Conservation (phyloP, 1,140 invertebrate species). For the Zaprionus tsacasi region DNA sequence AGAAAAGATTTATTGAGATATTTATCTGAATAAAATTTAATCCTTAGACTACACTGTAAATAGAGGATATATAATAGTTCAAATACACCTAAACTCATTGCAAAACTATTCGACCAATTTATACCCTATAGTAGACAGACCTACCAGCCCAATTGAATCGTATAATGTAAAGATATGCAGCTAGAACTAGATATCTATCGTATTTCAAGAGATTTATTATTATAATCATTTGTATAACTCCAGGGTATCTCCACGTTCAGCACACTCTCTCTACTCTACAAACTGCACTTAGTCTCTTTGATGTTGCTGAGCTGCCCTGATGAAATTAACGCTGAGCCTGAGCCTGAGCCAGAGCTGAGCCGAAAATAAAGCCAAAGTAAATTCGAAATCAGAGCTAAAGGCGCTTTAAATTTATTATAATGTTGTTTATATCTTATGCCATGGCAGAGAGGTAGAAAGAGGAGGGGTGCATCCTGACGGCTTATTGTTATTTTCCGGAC, state of each 20-base stretch:
- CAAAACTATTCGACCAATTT: too few species aligned
- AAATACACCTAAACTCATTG: too few species aligned
- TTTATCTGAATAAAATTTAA: too few species aligned
- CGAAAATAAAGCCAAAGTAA: slow-evolving; percentile 4
- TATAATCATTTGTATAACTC: too few species aligned
- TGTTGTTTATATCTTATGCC: slow-evolving; percentile 54
- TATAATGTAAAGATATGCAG: too few species aligned
- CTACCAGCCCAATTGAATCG: too few species aligned
- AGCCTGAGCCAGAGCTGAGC: background rate
- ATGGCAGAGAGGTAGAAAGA: background rate
- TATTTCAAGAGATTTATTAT: too few species aligned
- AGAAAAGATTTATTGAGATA: too few species aligned
- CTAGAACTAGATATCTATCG: too few species aligned
- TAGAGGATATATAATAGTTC: too few species aligned
- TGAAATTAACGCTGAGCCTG: slow-evolving; percentile 57
- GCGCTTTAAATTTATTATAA: slow-evolving; percentile 71
- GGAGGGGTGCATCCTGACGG: background rate
- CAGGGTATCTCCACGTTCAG: slow-evolving; percentile 9
- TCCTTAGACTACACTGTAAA: too few species aligned
- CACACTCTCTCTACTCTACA: background rate
- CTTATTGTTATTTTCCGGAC: slow-evolving; percentile 43
- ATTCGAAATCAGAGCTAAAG: slow-evolving; percentile 41
- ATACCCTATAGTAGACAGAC: too few species aligned
- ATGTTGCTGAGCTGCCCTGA: slow-evolving; percentile 54
- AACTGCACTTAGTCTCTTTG: slow-evolving; percentile 39